A percentile compares a stretch with the other conserved stretches of the same genome.
Evolutionary conservation across 2,797 vertebrate species (phyloP).

Genomic region (Telmatherina bonti): DNA sequence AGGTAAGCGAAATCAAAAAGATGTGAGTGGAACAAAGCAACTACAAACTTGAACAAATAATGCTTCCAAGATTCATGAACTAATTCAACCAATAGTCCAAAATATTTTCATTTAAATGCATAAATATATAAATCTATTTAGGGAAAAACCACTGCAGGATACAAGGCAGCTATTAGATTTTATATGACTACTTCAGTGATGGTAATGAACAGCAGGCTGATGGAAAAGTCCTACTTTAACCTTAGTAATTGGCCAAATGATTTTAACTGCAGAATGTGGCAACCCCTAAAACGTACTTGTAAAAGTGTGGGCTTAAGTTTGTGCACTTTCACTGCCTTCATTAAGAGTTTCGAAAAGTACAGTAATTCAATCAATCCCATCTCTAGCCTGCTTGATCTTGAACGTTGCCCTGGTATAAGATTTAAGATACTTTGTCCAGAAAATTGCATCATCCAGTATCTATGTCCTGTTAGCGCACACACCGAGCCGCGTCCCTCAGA

Average conservation of each 20-base stretch:
- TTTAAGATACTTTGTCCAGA: neutral
- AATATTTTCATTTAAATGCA: slow-evolving; percentile 8
- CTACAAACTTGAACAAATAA: neutral
- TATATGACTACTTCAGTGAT: slow-evolving; percentile 11
- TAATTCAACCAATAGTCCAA: slow-evolving; percentile 4
- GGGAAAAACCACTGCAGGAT: slow-evolving; percentile 30
- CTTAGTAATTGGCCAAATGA: slow-evolving; percentile 43
- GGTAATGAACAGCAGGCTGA: slow-evolving; percentile 45
- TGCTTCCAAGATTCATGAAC: neutral
- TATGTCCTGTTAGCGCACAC: neutral
- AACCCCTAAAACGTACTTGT: slow-evolving; percentile 19
- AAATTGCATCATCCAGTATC: slow-evolving; percentile 2
- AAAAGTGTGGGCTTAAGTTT: slow-evolving; percentile 22
- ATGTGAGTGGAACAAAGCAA: neutral
- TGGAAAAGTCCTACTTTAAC: slow-evolving; percentile 35
- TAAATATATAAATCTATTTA: slow-evolving; percentile 1
- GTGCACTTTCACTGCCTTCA: slow-evolving; percentile 17
- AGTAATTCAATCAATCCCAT: neutral
- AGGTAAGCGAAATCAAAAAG: neutral
- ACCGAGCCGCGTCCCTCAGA: neutral
- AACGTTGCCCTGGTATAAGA: neutral
- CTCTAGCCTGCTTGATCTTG: neutral
- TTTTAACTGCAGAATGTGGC: slow-evolving; percentile 32
- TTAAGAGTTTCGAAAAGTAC: slow-evolving; percentile 7
- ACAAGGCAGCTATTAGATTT: slow-evolving; percentile 27